phyloP scores from a whole-genome alignment of 2,797 vertebrate species.

The Percopsis omiscomaycus region DNA sequence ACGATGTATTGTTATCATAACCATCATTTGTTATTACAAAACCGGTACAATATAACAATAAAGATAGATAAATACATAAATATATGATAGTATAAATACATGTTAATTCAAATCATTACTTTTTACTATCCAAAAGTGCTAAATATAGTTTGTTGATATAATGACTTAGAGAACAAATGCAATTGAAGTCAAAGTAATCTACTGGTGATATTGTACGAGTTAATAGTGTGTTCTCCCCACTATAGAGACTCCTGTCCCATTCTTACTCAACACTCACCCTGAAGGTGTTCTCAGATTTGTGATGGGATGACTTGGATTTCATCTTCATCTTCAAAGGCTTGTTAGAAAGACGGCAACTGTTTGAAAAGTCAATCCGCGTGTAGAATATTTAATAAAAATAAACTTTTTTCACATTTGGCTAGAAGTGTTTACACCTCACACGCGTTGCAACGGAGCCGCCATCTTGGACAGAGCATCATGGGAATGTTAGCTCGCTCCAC shows the following conservation, averaged over 20 bases:
- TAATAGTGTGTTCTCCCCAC: too few species aligned
- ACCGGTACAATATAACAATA: neutral
- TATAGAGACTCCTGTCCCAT: neutral
- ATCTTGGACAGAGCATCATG: constrained; percentile 73
- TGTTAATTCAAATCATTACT: too few species aligned
- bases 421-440: constrained; percentile 69
- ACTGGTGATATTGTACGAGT: too few species aligned
- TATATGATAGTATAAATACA: too few species aligned
- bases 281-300: constrained; percentile 90
- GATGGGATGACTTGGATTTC: constrained; percentile 86
- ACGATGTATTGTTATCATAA: too few species aligned
- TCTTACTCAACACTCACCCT: constrained; percentile 79
- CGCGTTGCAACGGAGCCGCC: constrained; percentile 72
- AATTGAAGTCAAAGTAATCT: too few species aligned
- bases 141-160: too few species aligned
- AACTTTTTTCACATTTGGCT: neutral
- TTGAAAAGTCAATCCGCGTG: neutral
- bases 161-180: too few species aligned
- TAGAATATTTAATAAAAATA: constrained; percentile 30
- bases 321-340: constrained; percentile 82
- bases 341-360: neutral
- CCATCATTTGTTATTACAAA: neutral
- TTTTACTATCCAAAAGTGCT: too few species aligned
- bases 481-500: constrained; percentile 48
- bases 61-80: neutral